Evolutionary conservation across 35 echinoderm and acorn worm species (phyloP), one percentile per base, ranked within the genome.

Genomic region (Ophiothrix spiculata): DNA sequence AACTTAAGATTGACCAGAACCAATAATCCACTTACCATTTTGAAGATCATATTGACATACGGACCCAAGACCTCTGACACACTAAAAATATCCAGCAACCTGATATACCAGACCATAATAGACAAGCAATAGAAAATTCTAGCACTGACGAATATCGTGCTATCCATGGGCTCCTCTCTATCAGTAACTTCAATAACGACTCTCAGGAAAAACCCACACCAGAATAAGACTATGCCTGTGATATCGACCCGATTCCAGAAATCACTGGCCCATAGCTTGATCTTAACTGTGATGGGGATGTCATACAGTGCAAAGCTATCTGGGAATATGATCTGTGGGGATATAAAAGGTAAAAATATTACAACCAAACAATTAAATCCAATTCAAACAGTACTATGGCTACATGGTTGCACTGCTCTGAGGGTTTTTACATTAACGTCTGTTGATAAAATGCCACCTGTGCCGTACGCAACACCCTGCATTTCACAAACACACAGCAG

Each of bases 21-120:
- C n/a, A n/a, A n/a, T n/a, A n/a, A n/a, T n/a, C n/a, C n/a, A 49
- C 88, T 92, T 75, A 97, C 94, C 94, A 97, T 97, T 80, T 78
- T 83, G 64, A 91, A 91, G 31, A 97, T 88, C 94, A 97, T 97
- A 41, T 93, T 97, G 46, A 97, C 94, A n/a, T 93, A 97, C 0
- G 94, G 89, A 39, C 94, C 94, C 69, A 97, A 90, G 1, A 87
- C 40, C 29, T 90, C 84, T 60, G 87, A 93, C 28, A 97, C 94
- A 78, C 94, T 97, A 37, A 92, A 83, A 31, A 97, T 87, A 81
- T 97, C 94, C 25, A 97, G 78, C 0, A 97, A 60, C 74, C 94
- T 76, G 39, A 97, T 56, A 49, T 97, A 97, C 94, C 94, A 97
- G 11, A 97, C 80, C 74, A 92, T 88, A 29, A 97, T 79, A 54